Base-by-base conservation (phyloP, 2,113 vertebrate genomes). In the Toxostoma redivivum region DNA sequence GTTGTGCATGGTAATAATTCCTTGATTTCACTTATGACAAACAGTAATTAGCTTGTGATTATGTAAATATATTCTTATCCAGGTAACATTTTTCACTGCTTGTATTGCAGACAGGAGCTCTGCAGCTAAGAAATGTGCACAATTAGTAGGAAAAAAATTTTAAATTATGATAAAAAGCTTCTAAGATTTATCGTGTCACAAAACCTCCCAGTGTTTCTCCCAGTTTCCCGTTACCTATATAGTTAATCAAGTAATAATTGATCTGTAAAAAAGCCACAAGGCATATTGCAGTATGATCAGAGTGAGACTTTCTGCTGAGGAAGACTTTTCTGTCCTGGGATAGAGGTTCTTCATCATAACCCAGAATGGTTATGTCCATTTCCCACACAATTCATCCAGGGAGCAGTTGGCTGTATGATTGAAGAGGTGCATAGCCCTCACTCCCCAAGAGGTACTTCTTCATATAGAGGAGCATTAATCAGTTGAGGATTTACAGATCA, bases 11-110 rank as follows among this genome's bases (percentile, higher is more conserved):
- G 69, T 78, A 95, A 94, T 94, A 94, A 92, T 94, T 81, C 77
- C 72, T 88, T 79, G 82, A 90, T 95, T 90, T 96, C 93, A 86
- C 72, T 94, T 93, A 78, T 61, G 72, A 94, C 90, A 96, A 95
- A 90, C 42, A 72, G 57, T 81, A 94, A 94, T 96, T 96, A 92
- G 60, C 64, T 90, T 3, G 0, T 92, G 69, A 81, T 83, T 94
- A 88, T 95, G 82, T 88, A 97, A 94, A 92, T 94, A 92, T 69
- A 80, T 96, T 93, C 82, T 82, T 74, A 86, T 74, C 53, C 65
- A 86, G 82, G 86, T 95, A 93, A 88, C 70, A 81, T 94, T 96
- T 95, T 92, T 94, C 80, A 93, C 90, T 74, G 60, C 76, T 64
- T 92, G 25, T 90, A 64, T 74, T 2, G 0, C 53, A 96, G 83